Evolutionary conservation across 2,113 vertebrate genomes (phyloP), one percentile per base, ranked within the genome.

Genomic region (Chloropsis cyanopogon): DNA sequence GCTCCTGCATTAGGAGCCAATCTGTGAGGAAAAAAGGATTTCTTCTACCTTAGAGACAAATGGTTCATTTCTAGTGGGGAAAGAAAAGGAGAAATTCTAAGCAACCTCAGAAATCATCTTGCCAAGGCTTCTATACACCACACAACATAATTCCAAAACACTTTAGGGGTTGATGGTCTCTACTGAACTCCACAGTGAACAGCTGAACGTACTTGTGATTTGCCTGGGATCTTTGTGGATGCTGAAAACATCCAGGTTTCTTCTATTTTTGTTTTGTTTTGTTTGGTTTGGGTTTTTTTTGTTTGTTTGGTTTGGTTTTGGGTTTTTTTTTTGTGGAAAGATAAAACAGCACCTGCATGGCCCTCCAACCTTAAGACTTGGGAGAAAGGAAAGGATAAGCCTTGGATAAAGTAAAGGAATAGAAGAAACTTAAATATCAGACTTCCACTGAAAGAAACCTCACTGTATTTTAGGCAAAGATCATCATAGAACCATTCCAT

Each of bases 141-240:
- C 21, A 2, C 14, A 54, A 17, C 0, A 0, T 3, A n/a, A 29
- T 87, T 63, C 86, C 61, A 35, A n/a, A 75, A 28, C 10, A 7
- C 10, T 37, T 35, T 20, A 53, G 44, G 33, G 12, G 28, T 14
- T 37, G 35, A 37, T 54, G 3, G 8, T 22, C 65, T 60, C 31
- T 18, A 4, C 71, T 49, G 65, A 73, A 10, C 47, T 52, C 49
- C 68, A 26, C 29, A 26, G 33, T 3, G 57, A 83, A 14, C 25
- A 44, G 68, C 57, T 35, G 31, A 2, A 35, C 49, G 21, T 42
- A 4, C 11, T 6, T 2, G 16, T 28, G 28, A 39, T 61, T 53
- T 75, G 70, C 60, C 64, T 75, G 60, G 14, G 23, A 24, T 29
- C 37, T 37, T 35, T 41, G 49, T 11, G 16, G 44, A 19, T 47